phyloP scores from a whole-genome alignment of 2,888 invertebrate genomes.

The Homarus gammarus region DNA sequence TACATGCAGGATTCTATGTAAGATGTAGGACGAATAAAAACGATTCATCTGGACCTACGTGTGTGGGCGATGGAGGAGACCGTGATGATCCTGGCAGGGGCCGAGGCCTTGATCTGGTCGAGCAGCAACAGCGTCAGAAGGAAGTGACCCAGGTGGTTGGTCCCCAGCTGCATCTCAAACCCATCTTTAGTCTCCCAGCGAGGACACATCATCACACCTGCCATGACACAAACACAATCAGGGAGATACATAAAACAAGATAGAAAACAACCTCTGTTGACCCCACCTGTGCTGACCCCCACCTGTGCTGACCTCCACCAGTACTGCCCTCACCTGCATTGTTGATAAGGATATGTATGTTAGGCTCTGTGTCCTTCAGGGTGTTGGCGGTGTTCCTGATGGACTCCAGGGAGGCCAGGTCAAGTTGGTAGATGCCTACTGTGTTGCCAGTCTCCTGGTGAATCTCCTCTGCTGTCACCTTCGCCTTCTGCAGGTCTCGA shows the following conservation, averaged over 20 bases:
- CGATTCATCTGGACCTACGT: no score
- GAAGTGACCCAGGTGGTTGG: conserved; percentile 91
- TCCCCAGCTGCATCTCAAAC: conserved; percentile 89
- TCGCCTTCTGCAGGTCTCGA: conserved; percentile 84
- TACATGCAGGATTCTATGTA: no score
- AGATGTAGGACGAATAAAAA: no score
- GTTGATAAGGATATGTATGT: conserved; percentile 90
- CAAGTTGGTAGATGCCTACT: conserved; percentile 86
- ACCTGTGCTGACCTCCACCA: background rate
- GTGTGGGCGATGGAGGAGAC: conserved; percentile 88
- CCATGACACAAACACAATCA: background rate
- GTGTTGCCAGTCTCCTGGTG: conserved; percentile 85
- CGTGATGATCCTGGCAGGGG: conserved; percentile 86
- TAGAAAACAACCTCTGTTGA: background rate
- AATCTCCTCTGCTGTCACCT: conserved; percentile 84
- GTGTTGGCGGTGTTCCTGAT: conserved; percentile 91
- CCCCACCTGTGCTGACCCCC: background rate
- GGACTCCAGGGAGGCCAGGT: conserved; percentile 88
- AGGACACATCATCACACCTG: conserved; percentile 87
- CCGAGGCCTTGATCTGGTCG: conserved; percentile 83
- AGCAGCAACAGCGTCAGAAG: conserved; percentile 87
- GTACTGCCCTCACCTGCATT: conserved; percentile 87
- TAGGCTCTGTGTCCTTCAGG: conserved; percentile 86
- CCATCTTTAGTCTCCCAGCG: conserved; percentile 85
- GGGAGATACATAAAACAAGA: background rate